Percentiles rank a stretch among this genome's conserved stretches.
These are phyloP conservation scores for Muntiacus reevesi DNA, from an alignment of 2,113 vertebrate species.

Conservation along the genomic window DNA sequence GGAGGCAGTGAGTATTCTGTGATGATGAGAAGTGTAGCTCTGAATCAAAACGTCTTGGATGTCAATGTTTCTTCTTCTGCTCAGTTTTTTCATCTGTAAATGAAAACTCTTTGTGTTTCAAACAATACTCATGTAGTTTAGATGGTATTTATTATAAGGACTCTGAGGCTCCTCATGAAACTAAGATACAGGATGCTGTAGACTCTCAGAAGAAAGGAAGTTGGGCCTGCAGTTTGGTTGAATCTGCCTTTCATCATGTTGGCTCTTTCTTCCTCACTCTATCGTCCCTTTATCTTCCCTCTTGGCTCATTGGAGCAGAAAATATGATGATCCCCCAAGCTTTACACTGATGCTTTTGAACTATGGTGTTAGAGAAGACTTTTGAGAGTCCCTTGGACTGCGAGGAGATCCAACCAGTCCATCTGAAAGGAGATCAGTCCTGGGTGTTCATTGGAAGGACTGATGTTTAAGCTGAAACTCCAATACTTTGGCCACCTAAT, in stretches of 20 bases:
- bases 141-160: not conserved
- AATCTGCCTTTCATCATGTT: accelerated
- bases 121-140: accelerated
- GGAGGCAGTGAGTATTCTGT: accelerated
- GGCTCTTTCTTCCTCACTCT: accelerated
- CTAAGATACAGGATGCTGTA: not conserved
- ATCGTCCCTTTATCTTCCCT: not conserved
- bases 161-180: not conserved
- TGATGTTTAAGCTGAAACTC: not conserved
- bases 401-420: not conserved
- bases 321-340: not conserved
- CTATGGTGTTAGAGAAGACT: not conserved
- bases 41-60: not conserved
- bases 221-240: too few species aligned
- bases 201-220: not conserved
- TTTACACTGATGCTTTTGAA: not conserved
- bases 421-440: not conserved
- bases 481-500: not conserved
- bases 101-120: too few species aligned
- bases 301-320: not conserved
- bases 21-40: not conserved
- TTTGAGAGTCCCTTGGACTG: not conserved
- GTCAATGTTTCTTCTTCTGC: not conserved
- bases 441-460: not conserved
- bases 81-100: not conserved